Evolutionary conservation across 1,140 invertebrate genomes (phyloP), one percentile per base, ranked within the genome.

Genomic region (Phymastichus coffea): DNA sequence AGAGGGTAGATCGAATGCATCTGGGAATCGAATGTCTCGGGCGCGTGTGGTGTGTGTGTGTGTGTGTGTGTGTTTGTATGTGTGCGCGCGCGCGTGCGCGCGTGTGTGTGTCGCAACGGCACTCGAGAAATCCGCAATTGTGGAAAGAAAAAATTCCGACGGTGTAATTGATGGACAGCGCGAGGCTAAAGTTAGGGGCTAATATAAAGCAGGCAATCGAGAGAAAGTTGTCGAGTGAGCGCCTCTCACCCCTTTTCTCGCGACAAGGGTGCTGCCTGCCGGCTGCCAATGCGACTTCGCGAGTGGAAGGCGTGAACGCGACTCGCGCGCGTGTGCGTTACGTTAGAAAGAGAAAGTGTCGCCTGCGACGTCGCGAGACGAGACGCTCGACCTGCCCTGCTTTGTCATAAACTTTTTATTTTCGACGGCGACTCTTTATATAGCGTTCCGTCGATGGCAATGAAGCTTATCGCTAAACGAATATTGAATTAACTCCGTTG

Each of bases 71-170:
- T 68, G 63, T 63, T 20, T 20, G 33, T 71, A 73, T 75, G n/a
- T n/a, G n/a, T n/a, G n/a, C n/a, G n/a, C n/a, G n/a, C n/a, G n/a
- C n/a, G n/a, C n/a, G n/a, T n/a, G n/a, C n/a, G n/a, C n/a, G n/a
- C 70, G 71, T 69, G 70, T 74, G 71, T 76, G 53, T 65, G 70
- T 73, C 72, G 69, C 70, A 70, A 74, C 68, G 69, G 70, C 59
- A 68, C 65, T 67, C 64, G 63, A 67, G 72, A 68, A 74, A 74
- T 78, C 70, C 74, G 68, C 70, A 71, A 75, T 75, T 76, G 73
- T 76, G 71, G 71, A 73, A 68, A 63, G 52, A 65, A 65, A 61
- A 61, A 59, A 57, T 30, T n/a, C 28, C 35, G 48, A 19, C 41
- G 57, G 17, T 14, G 69, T 72, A 77, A 77, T 76, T 75, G 73